phyloP scores from a whole-genome alignment of 2,888 invertebrate species.

The Agrilus mali region DNA sequence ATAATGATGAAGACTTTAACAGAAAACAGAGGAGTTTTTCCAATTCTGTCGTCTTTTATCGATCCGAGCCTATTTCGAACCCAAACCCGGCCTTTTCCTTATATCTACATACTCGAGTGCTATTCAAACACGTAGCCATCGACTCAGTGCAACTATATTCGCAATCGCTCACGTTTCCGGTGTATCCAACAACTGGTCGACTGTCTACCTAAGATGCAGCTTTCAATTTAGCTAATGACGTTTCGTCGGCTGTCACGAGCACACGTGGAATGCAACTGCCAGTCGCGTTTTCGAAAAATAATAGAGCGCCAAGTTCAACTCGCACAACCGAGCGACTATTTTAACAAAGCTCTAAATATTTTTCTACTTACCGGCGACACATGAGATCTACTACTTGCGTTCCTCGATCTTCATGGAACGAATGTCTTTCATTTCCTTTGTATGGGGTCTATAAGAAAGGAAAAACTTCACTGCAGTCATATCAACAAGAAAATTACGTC shows the following conservation, averaged over 20 bases:
- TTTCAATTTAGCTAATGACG: conserved; percentile 38
- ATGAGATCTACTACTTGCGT: too few species aligned
- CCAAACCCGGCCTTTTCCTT: conserved; percentile 27
- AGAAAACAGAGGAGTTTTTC: conserved; percentile 21
- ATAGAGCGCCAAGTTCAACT: conserved; percentile 22
- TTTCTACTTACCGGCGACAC: too few species aligned
- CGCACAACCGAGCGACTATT: conserved; percentile 1
- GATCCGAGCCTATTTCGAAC: conserved; percentile 32
- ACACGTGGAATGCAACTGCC: conserved; percentile 31
- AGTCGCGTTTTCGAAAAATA: conserved; percentile 30
- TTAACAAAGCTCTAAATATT: too few species aligned
- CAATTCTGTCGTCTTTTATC: conserved; percentile 30
- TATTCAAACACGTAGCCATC: conserved; percentile 29
- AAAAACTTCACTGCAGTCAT: too few species aligned
- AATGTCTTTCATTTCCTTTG: too few species aligned
- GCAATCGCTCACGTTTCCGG: conserved; percentile 16
- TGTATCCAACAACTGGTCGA: conserved; percentile 17
- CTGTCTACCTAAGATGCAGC: conserved; percentile 34
- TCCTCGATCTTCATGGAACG: too few species aligned
- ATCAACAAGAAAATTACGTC: too few species aligned
- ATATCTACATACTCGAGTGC: conserved; percentile 36
- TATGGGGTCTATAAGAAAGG: too few species aligned
- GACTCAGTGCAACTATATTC: conserved; percentile 18
- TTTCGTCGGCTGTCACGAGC: conserved; percentile 36
- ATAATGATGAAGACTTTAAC: conserved; percentile 20